phyloP scores from a whole-genome alignment of 1,140 invertebrate species.

The Cecropterus lyciades region DNA sequence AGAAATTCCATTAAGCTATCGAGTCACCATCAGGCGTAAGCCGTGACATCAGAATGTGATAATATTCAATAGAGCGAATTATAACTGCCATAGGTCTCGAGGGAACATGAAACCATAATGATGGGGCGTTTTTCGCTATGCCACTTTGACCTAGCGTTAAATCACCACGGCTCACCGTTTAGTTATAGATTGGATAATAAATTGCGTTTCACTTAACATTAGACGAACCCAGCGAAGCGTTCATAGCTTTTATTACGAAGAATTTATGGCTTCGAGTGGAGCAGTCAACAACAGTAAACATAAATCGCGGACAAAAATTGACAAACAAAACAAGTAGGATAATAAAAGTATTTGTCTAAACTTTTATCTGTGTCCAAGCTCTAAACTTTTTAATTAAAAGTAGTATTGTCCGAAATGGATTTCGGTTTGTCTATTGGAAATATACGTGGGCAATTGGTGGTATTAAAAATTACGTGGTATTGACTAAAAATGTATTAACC shows the following conservation, averaged over 20 bases:
- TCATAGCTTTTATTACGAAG: conserved; percentile 30
- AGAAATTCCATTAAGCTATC: conserved; percentile 20
- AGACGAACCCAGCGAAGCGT: conserved; percentile 19
- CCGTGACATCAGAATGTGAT: conserved; percentile 11
- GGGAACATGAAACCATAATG: conserved; percentile 52
- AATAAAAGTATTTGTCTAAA: conserved; percentile 22
- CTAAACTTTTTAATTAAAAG: too few species aligned
- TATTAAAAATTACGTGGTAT: too few species aligned
- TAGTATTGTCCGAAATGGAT: too few species aligned
- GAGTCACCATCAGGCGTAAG: conserved; percentile 2
- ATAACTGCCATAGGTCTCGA: conserved; percentile 38
- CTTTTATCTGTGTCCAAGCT: not conserved
- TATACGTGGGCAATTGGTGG: too few species aligned
- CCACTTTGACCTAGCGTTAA: conserved; percentile 46
- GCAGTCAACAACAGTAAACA: conserved; percentile 33
- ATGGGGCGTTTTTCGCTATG: conserved; percentile 55
- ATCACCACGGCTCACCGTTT: conserved; percentile 23
- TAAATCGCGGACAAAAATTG: conserved; percentile 28
- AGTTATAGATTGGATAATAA: conserved; percentile 36
- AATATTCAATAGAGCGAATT: conserved; percentile 54
- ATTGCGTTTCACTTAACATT: conserved; percentile 33
- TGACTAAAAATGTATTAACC: too few species aligned
- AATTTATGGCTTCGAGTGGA: conserved; percentile 27
- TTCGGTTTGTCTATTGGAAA: too few species aligned
- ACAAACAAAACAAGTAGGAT: conserved; percentile 24